Conservation (phyloP, 2,797 vertebrate species). For the Sebastolobus altivelis region DNA sequence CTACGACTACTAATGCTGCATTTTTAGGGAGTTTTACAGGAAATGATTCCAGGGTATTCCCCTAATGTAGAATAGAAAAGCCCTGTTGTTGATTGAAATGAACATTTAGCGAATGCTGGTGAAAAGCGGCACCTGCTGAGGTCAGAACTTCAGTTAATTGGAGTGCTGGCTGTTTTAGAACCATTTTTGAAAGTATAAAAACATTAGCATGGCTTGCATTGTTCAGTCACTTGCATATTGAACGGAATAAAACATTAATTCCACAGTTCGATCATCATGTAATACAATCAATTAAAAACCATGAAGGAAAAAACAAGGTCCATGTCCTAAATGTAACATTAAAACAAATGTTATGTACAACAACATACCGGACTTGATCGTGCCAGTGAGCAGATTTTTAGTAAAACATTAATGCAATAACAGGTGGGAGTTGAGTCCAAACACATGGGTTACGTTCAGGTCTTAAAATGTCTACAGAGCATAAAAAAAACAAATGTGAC, state of each 20-base stretch:
- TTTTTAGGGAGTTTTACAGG: neutral
- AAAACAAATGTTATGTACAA: conserved; percentile 45
- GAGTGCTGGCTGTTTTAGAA: conserved; percentile 45
- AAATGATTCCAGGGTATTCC: neutral
- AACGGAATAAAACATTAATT: conserved; percentile 42
- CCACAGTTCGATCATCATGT: conserved; percentile 17
- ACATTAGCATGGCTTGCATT: conserved; percentile 55
- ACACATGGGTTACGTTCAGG: conserved; percentile 1
- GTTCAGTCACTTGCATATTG: conserved; percentile 60
- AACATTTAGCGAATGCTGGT: conserved; percentile 26
- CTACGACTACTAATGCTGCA: neutral
- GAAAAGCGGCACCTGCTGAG: conserved; percentile 14
- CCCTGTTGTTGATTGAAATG: neutral
- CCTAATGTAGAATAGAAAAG: neutral
- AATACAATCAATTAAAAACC: conserved; percentile 41
- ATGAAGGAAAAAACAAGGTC: conserved; percentile 18
- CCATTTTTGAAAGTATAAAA: conserved; percentile 24
- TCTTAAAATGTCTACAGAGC: conserved; percentile 5
- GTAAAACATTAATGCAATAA: conserved; percentile 25
- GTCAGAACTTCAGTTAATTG: conserved; percentile 15
- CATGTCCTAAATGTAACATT: conserved; percentile 22
- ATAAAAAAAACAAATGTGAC: conserved; percentile 6
- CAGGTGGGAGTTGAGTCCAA: conserved; percentile 17
- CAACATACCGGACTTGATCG: conserved; percentile 22
- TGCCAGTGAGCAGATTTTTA: conserved; percentile 11